Conservation (phyloP, 2,113 vertebrate genomes). For the Sialia sialis region DNA sequence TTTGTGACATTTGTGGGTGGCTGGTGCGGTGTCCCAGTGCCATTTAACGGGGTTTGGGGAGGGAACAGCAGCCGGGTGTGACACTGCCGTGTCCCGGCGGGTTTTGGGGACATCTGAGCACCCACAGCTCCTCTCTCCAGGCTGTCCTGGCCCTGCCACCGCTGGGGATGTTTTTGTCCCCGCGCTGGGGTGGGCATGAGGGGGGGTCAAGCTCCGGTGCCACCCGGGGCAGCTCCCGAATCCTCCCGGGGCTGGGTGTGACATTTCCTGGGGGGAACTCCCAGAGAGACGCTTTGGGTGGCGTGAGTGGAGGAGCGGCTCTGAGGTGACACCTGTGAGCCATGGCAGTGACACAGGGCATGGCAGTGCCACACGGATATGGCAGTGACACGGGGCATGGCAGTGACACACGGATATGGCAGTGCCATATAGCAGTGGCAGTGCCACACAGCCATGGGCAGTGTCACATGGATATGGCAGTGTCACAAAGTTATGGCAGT, state of each 20-base stretch:
- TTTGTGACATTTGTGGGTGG: not conserved
- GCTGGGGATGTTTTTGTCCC: not conserved
- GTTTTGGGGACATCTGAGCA: rapidly evolving
- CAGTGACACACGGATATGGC: too few species aligned
- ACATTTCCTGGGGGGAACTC: not conserved
- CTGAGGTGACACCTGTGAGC: not conserved
- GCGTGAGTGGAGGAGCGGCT: rapidly evolving
- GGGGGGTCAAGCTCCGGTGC: rapidly evolving
- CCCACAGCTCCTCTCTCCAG: rapidly evolving
- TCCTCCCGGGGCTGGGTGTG: rapidly evolving
- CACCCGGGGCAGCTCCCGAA: not conserved
- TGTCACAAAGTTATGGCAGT: too few species aligned
- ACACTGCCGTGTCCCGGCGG: too few species aligned
- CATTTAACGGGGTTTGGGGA: not conserved
- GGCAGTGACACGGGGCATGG: too few species aligned
- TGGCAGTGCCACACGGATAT: too few species aligned
- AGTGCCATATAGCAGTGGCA: too few species aligned
- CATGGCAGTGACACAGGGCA: too few species aligned
- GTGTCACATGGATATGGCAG: too few species aligned
- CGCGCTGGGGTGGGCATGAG: not conserved
- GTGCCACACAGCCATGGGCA: too few species aligned
- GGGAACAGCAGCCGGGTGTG: not conserved
- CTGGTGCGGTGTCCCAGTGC: not conserved
- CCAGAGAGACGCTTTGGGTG: rapidly evolving
- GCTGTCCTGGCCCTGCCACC: too few species aligned